Conservation (phyloP, 2,888 invertebrate species). For the Yponomeuta cagnagella region DNA sequence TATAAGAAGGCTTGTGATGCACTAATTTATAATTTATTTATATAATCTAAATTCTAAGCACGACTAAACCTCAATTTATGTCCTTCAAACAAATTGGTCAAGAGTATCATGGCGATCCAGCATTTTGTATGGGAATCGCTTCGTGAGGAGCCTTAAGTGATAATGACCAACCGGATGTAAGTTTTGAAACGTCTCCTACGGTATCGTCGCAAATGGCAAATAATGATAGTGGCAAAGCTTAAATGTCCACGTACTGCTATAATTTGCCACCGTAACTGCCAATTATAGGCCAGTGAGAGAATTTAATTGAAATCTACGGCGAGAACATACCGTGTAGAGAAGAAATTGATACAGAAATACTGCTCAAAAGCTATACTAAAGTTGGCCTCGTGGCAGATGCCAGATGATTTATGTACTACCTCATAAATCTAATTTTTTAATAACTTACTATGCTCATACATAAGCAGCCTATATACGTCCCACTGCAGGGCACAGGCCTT, state of each 20-base stretch:
- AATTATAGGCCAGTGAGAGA: not conserved
- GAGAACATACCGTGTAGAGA: not conserved
- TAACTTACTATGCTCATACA: no score
- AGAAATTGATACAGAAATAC: not conserved
- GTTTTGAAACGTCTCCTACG: not conserved
- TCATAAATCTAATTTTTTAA: no score
- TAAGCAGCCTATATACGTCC: no score
- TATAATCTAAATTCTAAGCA: no score
- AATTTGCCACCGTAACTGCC: conserved; percentile 1
- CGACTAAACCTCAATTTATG: no score
- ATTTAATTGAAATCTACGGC: not conserved
- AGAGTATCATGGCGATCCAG: no score
- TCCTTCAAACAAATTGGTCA: no score
- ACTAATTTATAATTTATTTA: no score
- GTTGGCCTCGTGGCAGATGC: no score
- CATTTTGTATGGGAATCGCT: not conserved
- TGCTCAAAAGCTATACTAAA: not conserved
- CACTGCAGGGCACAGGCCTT: no score
- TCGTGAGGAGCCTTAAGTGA: not conserved
- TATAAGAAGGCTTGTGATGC: no score
- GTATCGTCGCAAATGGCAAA: not conserved
- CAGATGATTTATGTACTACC: no score
- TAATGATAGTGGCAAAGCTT: not conserved
- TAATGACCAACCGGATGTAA: not conserved
- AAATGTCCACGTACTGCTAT: not conserved